These are phyloP conservation scores for Stichodactyla helianthus DNA, from an alignment of 64 coral and sea anemone species.

Conservation along the genomic window DNA sequence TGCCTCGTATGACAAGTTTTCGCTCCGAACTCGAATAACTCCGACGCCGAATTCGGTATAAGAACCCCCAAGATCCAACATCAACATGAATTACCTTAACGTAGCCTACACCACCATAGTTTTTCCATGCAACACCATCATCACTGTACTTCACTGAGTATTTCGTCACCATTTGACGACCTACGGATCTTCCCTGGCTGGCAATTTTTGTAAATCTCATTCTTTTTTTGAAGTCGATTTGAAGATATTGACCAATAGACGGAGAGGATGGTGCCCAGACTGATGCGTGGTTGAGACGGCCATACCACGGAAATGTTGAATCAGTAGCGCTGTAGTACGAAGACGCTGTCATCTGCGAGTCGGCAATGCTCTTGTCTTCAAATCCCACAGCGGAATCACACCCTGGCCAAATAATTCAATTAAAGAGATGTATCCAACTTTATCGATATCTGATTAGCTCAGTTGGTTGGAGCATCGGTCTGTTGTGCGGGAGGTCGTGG, in stretches of 20 bases:
- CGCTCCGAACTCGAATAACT: not conserved
- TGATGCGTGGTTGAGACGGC: not conserved
- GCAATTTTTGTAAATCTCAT: not conserved
- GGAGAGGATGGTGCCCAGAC: not conserved
- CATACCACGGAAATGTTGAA: not conserved
- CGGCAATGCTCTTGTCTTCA: not conserved
- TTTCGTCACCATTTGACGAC: not conserved
- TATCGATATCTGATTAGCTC: not conserved
- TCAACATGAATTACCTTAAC: not conserved
- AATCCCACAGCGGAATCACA: not conserved
- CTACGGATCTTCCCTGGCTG: not conserved
- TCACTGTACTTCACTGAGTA: not conserved
- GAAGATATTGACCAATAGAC: not conserved
- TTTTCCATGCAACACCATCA: not conserved
- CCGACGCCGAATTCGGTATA: too few relatives aligned
- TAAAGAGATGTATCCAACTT: not conserved
- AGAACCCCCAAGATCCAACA: too few relatives aligned
- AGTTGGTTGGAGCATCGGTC: not conserved
- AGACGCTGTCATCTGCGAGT: slow-evolving; percentile 7
- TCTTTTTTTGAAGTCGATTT: slow-evolving; percentile 1
- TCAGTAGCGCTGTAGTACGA: not conserved
- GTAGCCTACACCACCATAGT: not conserved
- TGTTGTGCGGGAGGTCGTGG: not conserved
- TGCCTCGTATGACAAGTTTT: too few relatives aligned
- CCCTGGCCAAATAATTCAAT: not conserved